These are phyloP conservation scores for Adelosebastes latens DNA, from an alignment of 2,797 vertebrate genomes.

Conservation along the genomic window DNA sequence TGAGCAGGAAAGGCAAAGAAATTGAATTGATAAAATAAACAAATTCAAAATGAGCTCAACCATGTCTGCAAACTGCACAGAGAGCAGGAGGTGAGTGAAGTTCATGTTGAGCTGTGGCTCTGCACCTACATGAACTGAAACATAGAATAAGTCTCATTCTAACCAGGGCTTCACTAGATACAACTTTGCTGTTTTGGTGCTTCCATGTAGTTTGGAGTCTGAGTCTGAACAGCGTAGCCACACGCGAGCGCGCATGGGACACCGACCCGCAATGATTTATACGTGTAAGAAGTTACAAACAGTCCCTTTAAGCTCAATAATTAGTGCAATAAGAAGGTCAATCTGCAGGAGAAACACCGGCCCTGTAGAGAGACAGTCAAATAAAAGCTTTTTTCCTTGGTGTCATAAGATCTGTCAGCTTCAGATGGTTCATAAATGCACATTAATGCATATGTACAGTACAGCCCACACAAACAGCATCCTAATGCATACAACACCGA, in stretches of 20 bases:
- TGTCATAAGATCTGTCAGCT: slow-evolving; percentile 6
- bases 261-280: too few species aligned
- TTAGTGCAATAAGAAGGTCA: neutral
- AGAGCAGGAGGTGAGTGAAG: too few species aligned
- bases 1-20: neutral
- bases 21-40: neutral
- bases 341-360: neutral
- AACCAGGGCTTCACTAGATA: too few species aligned
- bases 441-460: neutral
- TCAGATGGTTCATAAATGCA: slow-evolving; percentile 10
- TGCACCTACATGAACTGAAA: neutral
- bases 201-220: too few species aligned
- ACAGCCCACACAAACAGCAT: slow-evolving; percentile 3
- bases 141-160: neutral
- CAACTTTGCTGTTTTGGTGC: too few species aligned
- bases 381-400: slow-evolving; percentile 6
- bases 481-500: neutral
- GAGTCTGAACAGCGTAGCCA: too few species aligned
- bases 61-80: too few species aligned
- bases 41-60: neutral
- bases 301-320: too few species aligned
- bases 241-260: too few species aligned
- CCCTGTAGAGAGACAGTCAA: neutral
- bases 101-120: too few species aligned
- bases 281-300: too few species aligned